These are phyloP conservation scores for Cheilosia impressa DNA, from an alignment of 2,888 invertebrate species.

Conservation along the genomic window DNA sequence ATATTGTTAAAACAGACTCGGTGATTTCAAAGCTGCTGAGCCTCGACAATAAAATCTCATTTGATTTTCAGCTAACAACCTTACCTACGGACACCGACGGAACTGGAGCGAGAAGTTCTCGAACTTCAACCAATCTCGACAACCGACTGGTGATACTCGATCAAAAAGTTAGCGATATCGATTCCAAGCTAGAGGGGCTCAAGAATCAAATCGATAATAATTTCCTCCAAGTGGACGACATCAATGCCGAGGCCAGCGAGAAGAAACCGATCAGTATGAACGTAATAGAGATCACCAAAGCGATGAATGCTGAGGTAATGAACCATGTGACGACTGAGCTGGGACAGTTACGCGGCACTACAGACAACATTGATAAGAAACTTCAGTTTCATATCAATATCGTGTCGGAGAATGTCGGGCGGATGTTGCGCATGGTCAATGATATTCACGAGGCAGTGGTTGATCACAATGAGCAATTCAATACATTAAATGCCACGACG, in stretches of 20 bases:
- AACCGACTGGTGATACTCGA: conserved; percentile 89
- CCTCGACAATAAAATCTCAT: conserved; percentile 90
- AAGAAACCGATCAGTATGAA: conserved; percentile 94
- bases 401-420: conserved; percentile 92
- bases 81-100: conserved; percentile 80
- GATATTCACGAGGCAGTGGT: conserved; percentile 93
- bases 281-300: conserved; percentile 92
- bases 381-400: conserved; percentile 93
- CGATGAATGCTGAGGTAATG: conserved; percentile 92
- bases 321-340: conserved; percentile 92
- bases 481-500: conserved; percentile 84
- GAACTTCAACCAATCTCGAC: conserved; percentile 85
- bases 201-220: conserved; percentile 94
- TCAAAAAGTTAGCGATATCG: conserved; percentile 93
- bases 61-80: conserved; percentile 83
- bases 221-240: conserved; percentile 91
- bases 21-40: conserved; percentile 91
- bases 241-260: conserved; percentile 94
- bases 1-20: conserved; percentile 92
- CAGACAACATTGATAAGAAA: conserved; percentile 91
- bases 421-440: conserved; percentile 90
- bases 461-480: conserved; percentile 87
- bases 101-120: conserved; percentile 76
- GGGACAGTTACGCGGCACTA: conserved; percentile 90
- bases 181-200: conserved; percentile 89